Evolutionary conservation across 2,113 vertebrate genomes (phyloP).

Genomic region (Megaptera novaeangliae): DNA sequence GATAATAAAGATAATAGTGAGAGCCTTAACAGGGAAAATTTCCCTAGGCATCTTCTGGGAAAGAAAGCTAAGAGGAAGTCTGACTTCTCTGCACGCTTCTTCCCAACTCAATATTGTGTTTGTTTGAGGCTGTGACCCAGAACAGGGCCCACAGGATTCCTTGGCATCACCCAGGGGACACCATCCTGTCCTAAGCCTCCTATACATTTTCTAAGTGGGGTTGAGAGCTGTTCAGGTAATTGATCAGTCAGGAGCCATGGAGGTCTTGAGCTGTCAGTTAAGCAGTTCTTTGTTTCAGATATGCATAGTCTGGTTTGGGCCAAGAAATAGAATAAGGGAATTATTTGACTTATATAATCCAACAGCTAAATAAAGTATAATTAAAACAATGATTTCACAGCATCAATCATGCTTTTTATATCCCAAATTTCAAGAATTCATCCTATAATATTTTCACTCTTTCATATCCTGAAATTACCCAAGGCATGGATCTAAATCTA

Average conservation of each 20-base stretch:
- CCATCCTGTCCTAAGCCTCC: background rate
- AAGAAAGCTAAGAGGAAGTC: background rate
- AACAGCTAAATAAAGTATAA: background rate
- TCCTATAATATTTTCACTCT: slow-evolving; percentile 29
- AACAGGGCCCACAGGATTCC: background rate
- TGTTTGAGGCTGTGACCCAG: background rate
- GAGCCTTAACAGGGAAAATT: background rate
- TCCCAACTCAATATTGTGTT: background rate
- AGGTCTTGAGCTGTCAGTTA: background rate
- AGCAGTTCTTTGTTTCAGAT: background rate
- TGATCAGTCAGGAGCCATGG: background rate
- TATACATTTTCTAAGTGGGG: background rate
- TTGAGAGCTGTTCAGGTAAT: background rate
- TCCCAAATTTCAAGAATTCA: slow-evolving; percentile 1
- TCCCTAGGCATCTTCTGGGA: background rate
- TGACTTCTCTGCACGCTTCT: background rate
- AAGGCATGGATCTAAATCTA: slow-evolving; percentile 53
- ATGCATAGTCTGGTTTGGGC: background rate
- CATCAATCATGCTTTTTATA: background rate
- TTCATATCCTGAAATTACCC: slow-evolving; percentile 48
- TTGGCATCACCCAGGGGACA: background rate
- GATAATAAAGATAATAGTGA: background rate
- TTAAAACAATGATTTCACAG: slow-evolving; percentile 32
- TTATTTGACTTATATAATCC: background rate
- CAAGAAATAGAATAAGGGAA: background rate